Base-by-base conservation (phyloP, 2,888 invertebrate species). In the Rotaria macrura region DNA sequence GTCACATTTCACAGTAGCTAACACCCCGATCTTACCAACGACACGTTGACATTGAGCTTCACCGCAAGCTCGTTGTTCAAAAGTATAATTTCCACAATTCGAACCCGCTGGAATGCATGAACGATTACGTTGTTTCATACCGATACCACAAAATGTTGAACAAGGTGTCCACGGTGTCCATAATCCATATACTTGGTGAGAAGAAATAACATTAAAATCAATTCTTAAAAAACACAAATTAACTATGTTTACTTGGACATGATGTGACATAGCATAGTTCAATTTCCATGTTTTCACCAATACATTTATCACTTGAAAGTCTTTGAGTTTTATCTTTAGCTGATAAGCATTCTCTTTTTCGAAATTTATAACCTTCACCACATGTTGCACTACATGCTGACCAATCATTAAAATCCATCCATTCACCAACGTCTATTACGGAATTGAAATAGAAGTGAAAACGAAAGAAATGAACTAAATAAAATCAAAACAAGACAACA, bases 331-430 rank as follows among this genome's bases (percentile, higher is more conserved):
- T 74, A 84, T 20, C 47, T 25, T 49, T 52, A 52, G 29, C 40
- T 84, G 72, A 79, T 55, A 34, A 25, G 74, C 79, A 43, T 4
- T 79, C 79, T 38, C 86, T 43, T 17, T 40, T 84, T 84, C 86
- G 47, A 29, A 10, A 54, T 25, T 49, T 49, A 54, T 55, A 47
- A 17, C 86, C 86, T 54, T 52, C 72, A 9, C 86, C 86, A 83
- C 86, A 86, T 55, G 79, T 57, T 38, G 25, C 47, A 17, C 72
- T 52, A 43, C 86, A 86, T 25, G 29, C 23, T n/a, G 84, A 83
- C 86, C 86, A 86, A 34, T 65, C 65, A 34, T 34, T 65, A 20
- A 34, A 65, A 38, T 65, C 65, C 6, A 17, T 34, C 65, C 65
- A 65, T 34, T 4, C 14, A 65, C 65, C 65, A 34, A 20, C 17